Percentiles rank a stretch among this genome's conserved stretches.
Evolutionary conservation across 2,888 invertebrate species (phyloP).

Genomic region (Drosophila stalkeri): DNA sequence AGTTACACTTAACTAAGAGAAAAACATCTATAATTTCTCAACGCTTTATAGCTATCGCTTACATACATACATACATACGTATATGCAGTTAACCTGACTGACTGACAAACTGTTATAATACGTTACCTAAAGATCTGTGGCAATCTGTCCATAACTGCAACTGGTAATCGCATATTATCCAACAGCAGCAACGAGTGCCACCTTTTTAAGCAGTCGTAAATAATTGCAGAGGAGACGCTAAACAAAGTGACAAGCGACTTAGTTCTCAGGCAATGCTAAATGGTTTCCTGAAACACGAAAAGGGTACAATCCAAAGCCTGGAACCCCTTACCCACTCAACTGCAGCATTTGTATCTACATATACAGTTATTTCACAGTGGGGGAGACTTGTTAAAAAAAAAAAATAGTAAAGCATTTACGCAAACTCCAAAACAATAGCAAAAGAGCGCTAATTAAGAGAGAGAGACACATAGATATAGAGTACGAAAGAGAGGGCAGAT

Average conservation of each 20-base stretch:
- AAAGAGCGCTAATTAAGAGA: conserved; percentile 63
- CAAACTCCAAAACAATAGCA: conserved; percentile 72
- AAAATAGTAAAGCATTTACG: conserved; percentile 59
- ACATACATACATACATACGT: background rate
- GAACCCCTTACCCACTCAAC: background rate
- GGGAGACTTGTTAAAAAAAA: conserved; percentile 25
- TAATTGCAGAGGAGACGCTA: conserved; percentile 45
- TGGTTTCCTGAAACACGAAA: conserved; percentile 63
- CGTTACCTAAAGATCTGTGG: conserved; percentile 50
- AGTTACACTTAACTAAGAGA: background rate
- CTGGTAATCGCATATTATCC: conserved; percentile 57
- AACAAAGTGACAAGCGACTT: conserved; percentile 73
- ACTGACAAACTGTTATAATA: conserved; percentile 37
- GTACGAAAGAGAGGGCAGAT: conserved; percentile 6
- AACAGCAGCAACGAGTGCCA: conserved; percentile 58
- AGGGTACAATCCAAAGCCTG: conserved; percentile 10
- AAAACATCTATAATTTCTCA: conserved; percentile 1
- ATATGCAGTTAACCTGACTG: conserved; percentile 33
- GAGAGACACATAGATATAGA: conserved; percentile 12
- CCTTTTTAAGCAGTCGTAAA: conserved; percentile 64
- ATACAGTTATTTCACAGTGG: conserved; percentile 23
- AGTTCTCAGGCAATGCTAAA: conserved; percentile 76
- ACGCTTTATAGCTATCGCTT: conserved; percentile 35
- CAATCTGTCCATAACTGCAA: conserved; percentile 74
- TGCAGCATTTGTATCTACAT: conserved; percentile 10